Percentiles rank a stretch among this genome's conserved stretches.
These are phyloP conservation scores for Cryptus viduatorius DNA, from an alignment of 2,888 invertebrate genomes.

Conservation along the genomic window DNA sequence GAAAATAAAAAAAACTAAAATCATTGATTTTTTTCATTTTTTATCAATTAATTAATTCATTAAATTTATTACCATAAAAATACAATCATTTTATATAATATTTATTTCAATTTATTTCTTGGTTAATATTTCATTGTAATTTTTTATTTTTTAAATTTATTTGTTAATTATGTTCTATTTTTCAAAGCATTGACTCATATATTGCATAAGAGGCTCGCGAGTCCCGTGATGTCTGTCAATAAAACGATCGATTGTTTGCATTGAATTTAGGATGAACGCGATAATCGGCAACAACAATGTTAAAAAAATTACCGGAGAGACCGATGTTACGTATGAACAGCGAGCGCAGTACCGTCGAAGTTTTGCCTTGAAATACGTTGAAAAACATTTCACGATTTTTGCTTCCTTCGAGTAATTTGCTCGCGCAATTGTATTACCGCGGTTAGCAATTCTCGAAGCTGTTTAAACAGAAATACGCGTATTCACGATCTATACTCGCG, in stretches of 20 bases:
- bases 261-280: conserved; percentile 7
- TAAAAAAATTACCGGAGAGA: conserved; percentile 46
- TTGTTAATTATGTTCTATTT: background rate
- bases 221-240: conserved; percentile 12
- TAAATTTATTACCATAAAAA: background rate
- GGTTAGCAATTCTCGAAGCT: conserved; percentile 37
- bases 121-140: background rate
- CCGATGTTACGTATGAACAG: background rate
- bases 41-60: background rate
- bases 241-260: conserved; percentile 24
- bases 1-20: background rate
- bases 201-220: background rate
- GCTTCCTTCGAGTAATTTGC: conserved; percentile 21
- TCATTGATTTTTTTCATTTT: no score
- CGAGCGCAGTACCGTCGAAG: background rate
- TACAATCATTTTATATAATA: background rate
- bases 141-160: no score
- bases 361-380: conserved; percentile 41
- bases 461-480: conserved; percentile 53
- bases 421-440: conserved; percentile 20
- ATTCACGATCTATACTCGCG: background rate
- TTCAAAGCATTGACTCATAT: background rate
- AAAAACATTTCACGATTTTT: conserved; percentile 8
- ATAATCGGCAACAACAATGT: conserved; percentile 36
- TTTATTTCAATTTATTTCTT: background rate